Percentiles rank a stretch among this genome's conserved stretches.
Conservation (phyloP, 2,113 vertebrate species). For the Hucho hucho region DNA sequence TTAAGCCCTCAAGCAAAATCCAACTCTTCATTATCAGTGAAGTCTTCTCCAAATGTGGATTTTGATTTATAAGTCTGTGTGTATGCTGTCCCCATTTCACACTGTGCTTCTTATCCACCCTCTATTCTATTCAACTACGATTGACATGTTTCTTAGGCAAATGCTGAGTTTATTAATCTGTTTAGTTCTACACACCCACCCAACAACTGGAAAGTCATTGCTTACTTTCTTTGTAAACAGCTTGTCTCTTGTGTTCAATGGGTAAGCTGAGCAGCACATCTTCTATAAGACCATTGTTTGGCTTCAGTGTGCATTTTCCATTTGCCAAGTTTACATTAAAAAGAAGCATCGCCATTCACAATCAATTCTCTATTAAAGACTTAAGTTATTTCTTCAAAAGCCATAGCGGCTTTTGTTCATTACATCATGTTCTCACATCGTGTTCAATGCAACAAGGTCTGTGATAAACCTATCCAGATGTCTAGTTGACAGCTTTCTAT, state of each 20-base stretch:
- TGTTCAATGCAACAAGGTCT: not conserved
- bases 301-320: not conserved
- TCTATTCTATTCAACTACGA: constrained; percentile 10
- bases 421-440: too few species aligned
- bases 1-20: constrained; percentile 32
- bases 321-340: not conserved
- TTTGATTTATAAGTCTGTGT: not conserved
- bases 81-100: not conserved
- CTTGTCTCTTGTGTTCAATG: not conserved
- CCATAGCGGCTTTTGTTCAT: not conserved
- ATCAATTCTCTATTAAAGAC: not conserved
- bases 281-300: too few species aligned
- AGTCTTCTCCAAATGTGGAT: constrained; percentile 8
- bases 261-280: too few species aligned
- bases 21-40: constrained; percentile 30
- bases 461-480: not conserved
- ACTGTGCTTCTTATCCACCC: not conserved
- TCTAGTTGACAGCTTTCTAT: not conserved
- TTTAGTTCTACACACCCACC: not conserved
- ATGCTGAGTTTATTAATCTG: not conserved
- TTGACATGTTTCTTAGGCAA: constrained; percentile 5
- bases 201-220: not conserved
- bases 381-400: not conserved
- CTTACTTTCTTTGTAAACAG: constrained; percentile 1
- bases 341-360: not conserved